These are phyloP conservation scores for Macrotrachela quadricornifera DNA, from an alignment of 1,140 invertebrate genomes.

Conservation along the genomic window DNA sequence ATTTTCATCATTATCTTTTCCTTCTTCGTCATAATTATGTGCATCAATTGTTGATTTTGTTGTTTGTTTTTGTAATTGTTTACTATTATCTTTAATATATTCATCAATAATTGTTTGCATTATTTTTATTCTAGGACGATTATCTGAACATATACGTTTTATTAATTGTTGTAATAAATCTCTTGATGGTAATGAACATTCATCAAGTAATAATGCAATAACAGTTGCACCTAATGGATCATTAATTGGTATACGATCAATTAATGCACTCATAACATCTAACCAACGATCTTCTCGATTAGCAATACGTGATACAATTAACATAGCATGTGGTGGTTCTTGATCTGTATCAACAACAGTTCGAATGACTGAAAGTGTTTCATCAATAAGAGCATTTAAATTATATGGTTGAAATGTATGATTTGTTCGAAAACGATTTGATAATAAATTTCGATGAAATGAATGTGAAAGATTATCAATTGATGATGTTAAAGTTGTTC, in stretches of 20 bases:
- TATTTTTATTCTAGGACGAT: background rate
- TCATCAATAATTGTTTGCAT: constrained; percentile 1
- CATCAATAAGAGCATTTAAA: constrained; percentile 41
- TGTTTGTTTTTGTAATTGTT: background rate
- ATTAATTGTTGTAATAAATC: constrained; percentile 15
- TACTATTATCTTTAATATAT: constrained; percentile 3
- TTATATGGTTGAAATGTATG: too few species aligned
- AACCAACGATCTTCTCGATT: constrained; percentile 75
- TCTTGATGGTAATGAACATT: constrained; percentile 70
- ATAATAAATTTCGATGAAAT: too few species aligned
- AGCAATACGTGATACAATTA: constrained; percentile 59
- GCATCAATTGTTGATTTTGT: constrained; percentile 45
- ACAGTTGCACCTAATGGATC: constrained; percentile 70
- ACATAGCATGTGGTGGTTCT: constrained; percentile 58
- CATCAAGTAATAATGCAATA: constrained; percentile 66
- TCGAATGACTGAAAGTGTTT: constrained; percentile 55
- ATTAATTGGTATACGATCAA: constrained; percentile 59
- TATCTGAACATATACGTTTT: background rate
- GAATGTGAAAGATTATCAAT: too few species aligned
- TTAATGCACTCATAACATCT: constrained; percentile 61
- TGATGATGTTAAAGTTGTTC: too few species aligned
- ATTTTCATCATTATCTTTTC: constrained; percentile 26
- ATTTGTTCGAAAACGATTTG: too few species aligned
- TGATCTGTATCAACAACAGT: constrained; percentile 64
- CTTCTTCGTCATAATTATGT: constrained; percentile 4